A percentile compares a stretch with the other conserved stretches of the same genome.
These are phyloP conservation scores for Neoitamus cyanurus DNA, from an alignment of 2,888 invertebrate species.

Conservation along the genomic window DNA sequence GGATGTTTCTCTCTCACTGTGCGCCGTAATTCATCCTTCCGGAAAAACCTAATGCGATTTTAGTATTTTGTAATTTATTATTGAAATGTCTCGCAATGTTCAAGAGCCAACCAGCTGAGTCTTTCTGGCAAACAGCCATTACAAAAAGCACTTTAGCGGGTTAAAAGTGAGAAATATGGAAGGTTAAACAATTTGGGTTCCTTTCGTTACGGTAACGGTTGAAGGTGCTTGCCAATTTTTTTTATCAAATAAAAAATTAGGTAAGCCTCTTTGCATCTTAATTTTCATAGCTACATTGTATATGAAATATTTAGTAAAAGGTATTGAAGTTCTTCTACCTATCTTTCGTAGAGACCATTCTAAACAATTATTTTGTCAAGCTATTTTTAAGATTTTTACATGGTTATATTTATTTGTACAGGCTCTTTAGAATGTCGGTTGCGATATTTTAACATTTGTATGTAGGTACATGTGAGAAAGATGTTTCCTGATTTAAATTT, in stretches of 20 bases:
- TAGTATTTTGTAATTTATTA: conserved; percentile 10
- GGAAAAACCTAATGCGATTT: not conserved
- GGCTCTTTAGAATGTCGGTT: too few species aligned
- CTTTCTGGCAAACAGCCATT: not conserved
- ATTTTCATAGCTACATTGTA: not conserved
- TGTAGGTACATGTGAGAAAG: too few species aligned
- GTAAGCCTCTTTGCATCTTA: not conserved
- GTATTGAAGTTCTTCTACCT: not conserved
- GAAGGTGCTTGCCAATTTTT: not conserved
- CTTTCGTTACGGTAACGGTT: not conserved
- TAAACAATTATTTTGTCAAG: too few species aligned
- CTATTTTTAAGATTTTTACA: too few species aligned
- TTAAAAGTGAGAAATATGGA: not conserved
- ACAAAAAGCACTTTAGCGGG: not conserved
- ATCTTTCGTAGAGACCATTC: too few species aligned
- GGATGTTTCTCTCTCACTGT: not conserved
- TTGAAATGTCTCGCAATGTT: not conserved
- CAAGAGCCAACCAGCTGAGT: not conserved
- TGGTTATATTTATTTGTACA: too few species aligned
- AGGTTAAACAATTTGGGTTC: not conserved
- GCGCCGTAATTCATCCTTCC: not conserved
- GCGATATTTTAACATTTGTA: too few species aligned
- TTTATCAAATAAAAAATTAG: not conserved
- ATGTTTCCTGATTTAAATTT: too few species aligned
- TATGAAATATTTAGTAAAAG: not conserved